Base-by-base conservation (phyloP, 2,113 vertebrate genomes). In the Spermophilus dauricus region DNA sequence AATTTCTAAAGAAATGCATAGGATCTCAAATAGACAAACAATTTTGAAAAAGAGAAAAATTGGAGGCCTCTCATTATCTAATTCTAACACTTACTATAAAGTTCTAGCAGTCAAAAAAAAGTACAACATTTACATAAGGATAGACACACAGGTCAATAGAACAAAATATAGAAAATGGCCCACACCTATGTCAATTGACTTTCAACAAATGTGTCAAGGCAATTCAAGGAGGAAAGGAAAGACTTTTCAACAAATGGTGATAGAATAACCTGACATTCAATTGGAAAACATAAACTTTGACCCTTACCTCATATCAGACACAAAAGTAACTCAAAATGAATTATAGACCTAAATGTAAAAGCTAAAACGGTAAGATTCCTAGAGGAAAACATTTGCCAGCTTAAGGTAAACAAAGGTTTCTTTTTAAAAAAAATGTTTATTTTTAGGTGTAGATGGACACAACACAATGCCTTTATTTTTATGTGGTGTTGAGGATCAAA, bases 321-420 rank as follows among this genome's bases (percentile, higher is more conserved):
- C 7, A 93, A 69, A 88, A 92, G 65, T 58, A 88, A 92, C 48
- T 76, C 58, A 45, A 82, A 92, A 92, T 86, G 6, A 10, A 69
- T 61, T 39, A 30, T 75, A 82, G 12, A 82, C 22, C 56, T 75
- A 26, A 88, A 88, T 82, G 24, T 92, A 58, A 84, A 92, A 45
- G 69, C 5, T 34, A 37, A 58, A 67, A 72, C 5, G 32, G 37
- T 32, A 88, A 75, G 24, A 83, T 63, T 75, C 84, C 45, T 42
- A 30, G 18, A 28, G 87, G 56, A 87, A 95, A 85, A 37, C 70
- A 89, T 72, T 84, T 78, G 28, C 37, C 51, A 80, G 28, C 42
- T 78, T 39, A 80, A 42, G 16, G 14, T 80, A 84, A 53, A 11
- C 39, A 89, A 90, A 61, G 18, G 26, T 65, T 45, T 45, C 45